These are phyloP conservation scores for Bombus breviceps DNA, from an alignment of 1,140 invertebrate genomes.

Conservation along the genomic window DNA sequence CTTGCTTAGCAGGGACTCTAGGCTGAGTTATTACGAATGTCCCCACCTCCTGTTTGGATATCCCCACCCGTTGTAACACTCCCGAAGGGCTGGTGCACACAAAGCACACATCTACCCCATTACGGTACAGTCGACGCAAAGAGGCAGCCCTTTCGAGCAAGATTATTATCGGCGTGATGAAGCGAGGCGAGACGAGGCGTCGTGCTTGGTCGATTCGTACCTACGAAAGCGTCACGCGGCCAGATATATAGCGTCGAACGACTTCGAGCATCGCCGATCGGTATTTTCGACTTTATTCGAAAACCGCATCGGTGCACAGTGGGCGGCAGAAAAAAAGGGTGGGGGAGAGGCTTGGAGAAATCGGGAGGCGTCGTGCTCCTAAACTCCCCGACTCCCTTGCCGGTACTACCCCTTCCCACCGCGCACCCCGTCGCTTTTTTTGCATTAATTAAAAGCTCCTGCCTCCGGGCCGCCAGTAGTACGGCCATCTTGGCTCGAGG, in stretches of 20 bases:
- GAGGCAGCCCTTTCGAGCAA: slow-evolving; percentile 22
- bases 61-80: slow-evolving; percentile 62
- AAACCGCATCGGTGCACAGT: slow-evolving; percentile 27
- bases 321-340: not conserved
- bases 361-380: slow-evolving; percentile 38
- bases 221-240: not conserved
- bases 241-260: not conserved
- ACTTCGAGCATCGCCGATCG: slow-evolving; percentile 31
- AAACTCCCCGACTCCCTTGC: slow-evolving; percentile 43
- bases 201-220: slow-evolving; percentile 1
- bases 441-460: slow-evolving; percentile 81
- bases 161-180: slow-evolving; percentile 21
- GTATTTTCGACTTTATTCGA: slow-evolving; percentile 39
- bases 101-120: slow-evolving; percentile 74
- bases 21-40: slow-evolving; percentile 72
- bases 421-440: slow-evolving; percentile 67
- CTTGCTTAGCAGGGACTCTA: slow-evolving; percentile 50
- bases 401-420: slow-evolving; percentile 13
- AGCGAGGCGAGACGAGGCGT: not conserved
- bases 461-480: slow-evolving; percentile 72
- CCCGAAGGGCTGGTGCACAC: slow-evolving; percentile 68
- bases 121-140: slow-evolving; percentile 69
- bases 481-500: slow-evolving; percentile 81
- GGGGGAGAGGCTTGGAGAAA: slow-evolving; percentile 30
- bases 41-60: slow-evolving; percentile 69